phyloP scores from a whole-genome alignment of 2,113 vertebrate genomes.

The Phalacrocorax carbo region DNA sequence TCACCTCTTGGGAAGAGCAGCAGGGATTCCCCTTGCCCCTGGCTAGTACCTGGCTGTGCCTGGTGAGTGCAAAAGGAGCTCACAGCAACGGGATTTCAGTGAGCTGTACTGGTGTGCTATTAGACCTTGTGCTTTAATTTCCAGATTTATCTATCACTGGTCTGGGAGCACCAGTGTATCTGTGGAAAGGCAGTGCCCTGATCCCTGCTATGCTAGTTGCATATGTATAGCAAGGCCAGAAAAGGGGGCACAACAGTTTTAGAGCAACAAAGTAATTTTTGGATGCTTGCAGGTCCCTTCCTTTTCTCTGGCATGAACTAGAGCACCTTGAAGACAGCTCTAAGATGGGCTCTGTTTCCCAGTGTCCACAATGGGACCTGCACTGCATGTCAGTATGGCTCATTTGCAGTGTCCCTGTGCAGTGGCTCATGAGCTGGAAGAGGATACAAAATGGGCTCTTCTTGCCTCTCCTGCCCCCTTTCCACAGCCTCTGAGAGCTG shows the following conservation, averaged over 20 bases:
- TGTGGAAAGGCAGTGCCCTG: not conserved
- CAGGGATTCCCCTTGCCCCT: not conserved
- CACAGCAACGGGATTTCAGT: not conserved
- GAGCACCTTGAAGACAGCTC: not conserved
- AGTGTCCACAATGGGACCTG: not conserved
- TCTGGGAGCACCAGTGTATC: not conserved
- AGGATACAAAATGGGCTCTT: not conserved
- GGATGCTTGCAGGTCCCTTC: not conserved
- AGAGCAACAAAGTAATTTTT: not conserved
- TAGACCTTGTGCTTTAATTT: not conserved
- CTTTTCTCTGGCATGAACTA: not conserved
- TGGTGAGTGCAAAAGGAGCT: not conserved
- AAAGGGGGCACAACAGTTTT: not conserved
- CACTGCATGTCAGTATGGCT: not conserved
- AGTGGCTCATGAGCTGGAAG: not conserved
- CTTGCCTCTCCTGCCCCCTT: not conserved
- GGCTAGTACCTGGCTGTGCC: not conserved
- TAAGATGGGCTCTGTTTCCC: not conserved
- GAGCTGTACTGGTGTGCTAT: not conserved
- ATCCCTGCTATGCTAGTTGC: not conserved
- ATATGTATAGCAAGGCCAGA: not conserved
- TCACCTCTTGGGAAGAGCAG: rapidly evolving
- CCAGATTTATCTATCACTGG: rapidly evolving
- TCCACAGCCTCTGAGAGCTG: not conserved
- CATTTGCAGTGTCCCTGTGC: not conserved